Conservation (phyloP, 2,113 vertebrate species). For the Xenopus tropicalis region UCB_Xtro_10.0 CM004443.2:153732001-153732500, state of each 20-base stretch:
- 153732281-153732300: constrained; percentile 69
- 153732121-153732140: background rate
- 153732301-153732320: constrained; percentile 62
- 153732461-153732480: constrained; percentile 29
- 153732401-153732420: constrained; percentile 63
- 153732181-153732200: background rate
- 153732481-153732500: background rate
- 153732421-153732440: constrained; percentile 19
- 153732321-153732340: constrained; percentile 51
- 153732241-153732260: background rate
- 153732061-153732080: constrained; percentile 70
- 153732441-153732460: constrained; percentile 25
- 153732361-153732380: constrained; percentile 21
- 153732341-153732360: constrained; percentile 41
- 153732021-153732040: constrained; percentile 63
- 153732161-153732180: background rate
- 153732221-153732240: too few species aligned
- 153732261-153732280: background rate
- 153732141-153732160: background rate
- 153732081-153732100: constrained; percentile 40
- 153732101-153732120: background rate
- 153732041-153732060: constrained; percentile 72
- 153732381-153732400: constrained; percentile 85
- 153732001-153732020: constrained; percentile 87
- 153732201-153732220: background rate